Evolutionary conservation across 2,888 invertebrate genomes (phyloP).

Genomic region (Melanargia galathea): DNA sequence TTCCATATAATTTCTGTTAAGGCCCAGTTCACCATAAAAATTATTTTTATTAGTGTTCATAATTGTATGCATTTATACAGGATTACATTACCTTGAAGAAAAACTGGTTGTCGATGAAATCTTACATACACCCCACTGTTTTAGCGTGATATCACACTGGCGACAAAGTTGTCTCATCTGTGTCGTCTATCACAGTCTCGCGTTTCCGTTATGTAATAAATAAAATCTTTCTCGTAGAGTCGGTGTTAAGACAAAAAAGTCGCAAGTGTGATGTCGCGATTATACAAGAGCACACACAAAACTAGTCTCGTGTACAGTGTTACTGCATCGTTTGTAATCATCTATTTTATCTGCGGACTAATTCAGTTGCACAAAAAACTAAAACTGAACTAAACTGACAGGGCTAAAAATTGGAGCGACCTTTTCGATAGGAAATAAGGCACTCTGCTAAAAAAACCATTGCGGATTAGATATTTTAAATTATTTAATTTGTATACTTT

Average conservation of each 20-base stretch:
- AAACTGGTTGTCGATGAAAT: background rate
- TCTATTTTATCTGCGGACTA: conserved; percentile 56
- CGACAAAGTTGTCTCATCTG: background rate
- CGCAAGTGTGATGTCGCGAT: conserved; percentile 4
- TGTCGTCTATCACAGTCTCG: too few relatives aligned
- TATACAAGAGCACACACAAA: conserved; percentile 47
- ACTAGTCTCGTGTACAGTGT: conserved; percentile 72
- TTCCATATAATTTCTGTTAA: too few relatives aligned
- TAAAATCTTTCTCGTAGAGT: background rate
- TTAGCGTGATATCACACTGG: background rate
- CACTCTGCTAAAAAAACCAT: too few relatives aligned
- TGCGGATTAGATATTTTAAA: too few relatives aligned
- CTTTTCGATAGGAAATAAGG: too few relatives aligned
- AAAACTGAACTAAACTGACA: background rate
- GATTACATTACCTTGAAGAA: background rate
- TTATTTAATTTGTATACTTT: too few relatives aligned
- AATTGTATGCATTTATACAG: background rate
- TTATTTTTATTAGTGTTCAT: background rate
- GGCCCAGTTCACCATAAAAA: too few relatives aligned
- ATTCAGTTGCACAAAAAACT: conserved; percentile 5
- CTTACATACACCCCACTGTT: background rate
- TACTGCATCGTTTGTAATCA: conserved; percentile 69
- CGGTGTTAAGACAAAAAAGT: background rate
- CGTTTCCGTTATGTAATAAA: background rate
- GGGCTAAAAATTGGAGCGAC: background rate